A percentile compares a stretch with the other conserved stretches of the same genome.
phyloP scores from a whole-genome alignment of 2,888 invertebrate species.

The Ditula angustiorana region DNA sequence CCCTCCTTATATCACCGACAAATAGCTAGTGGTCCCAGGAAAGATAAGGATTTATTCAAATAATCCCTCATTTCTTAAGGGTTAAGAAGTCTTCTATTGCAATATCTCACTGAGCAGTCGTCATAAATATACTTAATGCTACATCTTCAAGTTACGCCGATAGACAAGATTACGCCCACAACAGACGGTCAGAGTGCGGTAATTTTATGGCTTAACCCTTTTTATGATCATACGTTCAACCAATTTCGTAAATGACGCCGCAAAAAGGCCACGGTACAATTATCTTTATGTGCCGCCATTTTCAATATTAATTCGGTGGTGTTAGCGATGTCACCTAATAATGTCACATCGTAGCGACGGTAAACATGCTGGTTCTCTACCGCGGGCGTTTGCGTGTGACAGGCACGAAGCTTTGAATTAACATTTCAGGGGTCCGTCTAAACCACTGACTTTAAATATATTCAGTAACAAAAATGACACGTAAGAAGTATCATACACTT shows the following conservation, averaged over 20 bases:
- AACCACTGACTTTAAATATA: not conserved
- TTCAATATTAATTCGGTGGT: slow-evolving; percentile 5
- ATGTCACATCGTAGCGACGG: not conserved
- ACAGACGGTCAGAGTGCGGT: not conserved
- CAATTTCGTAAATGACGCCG: slow-evolving; percentile 1
- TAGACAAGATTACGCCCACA: slow-evolving; percentile 5
- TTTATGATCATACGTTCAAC: slow-evolving; percentile 9
- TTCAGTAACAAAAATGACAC: too few relatives aligned
- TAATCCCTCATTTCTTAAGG: too few relatives aligned
- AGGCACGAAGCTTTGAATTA: slow-evolving; percentile 14
- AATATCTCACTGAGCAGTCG: not conserved
- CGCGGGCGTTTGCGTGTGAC: not conserved
- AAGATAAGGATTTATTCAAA: too few relatives aligned
- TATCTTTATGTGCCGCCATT: slow-evolving; percentile 35
- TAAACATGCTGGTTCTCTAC: not conserved
- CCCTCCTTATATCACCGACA: too few relatives aligned
- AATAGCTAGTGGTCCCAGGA: too few relatives aligned
- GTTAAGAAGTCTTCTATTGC: too few relatives aligned
- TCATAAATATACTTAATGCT: not conserved
- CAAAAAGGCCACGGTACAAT: slow-evolving; percentile 27
- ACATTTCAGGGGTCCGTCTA: not conserved
- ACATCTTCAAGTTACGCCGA: slow-evolving; percentile 27
- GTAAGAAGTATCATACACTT: too few relatives aligned
- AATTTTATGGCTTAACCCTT: slow-evolving; percentile 8
- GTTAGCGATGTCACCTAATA: slow-evolving; percentile 27